A percentile compares a stretch with the other conserved stretches of the same genome.
Conservation (phyloP, 2,113 vertebrate genomes). For the Corythaixoides concolor region DNA sequence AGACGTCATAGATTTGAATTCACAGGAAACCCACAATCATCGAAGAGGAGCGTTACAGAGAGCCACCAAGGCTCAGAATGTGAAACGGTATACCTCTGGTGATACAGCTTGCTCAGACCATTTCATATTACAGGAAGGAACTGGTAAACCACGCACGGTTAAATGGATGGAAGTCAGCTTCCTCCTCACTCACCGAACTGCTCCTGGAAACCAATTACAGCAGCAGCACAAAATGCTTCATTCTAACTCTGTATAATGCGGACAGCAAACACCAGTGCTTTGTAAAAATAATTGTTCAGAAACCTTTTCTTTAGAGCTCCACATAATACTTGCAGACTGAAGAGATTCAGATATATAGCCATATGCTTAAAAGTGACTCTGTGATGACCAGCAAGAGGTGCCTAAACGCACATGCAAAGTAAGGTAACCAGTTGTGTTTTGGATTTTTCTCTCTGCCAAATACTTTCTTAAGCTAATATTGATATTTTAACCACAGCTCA, state of each 20-base stretch:
- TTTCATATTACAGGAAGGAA: not conserved
- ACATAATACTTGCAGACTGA: accelerated
- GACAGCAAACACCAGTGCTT: not conserved
- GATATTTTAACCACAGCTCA: slow-evolving; percentile 71
- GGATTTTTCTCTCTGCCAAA: slow-evolving; percentile 56
- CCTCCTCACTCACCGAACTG: not conserved
- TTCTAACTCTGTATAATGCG: accelerated
- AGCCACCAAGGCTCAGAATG: not conserved
- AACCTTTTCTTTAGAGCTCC: not conserved
- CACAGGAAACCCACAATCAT: not conserved
- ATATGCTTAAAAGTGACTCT: not conserved
- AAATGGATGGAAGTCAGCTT: not conserved
- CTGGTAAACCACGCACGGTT: not conserved
- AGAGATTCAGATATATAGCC: not conserved
- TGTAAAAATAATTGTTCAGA: not conserved
- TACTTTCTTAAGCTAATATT: slow-evolving; percentile 75
- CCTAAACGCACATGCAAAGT: not conserved
- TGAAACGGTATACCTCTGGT: not conserved
- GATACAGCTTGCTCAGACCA: not conserved
- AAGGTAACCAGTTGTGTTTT: slow-evolving; percentile 28
- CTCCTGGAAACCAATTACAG: not conserved
- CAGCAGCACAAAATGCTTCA: not conserved
- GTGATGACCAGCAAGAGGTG: not conserved
- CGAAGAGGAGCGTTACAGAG: not conserved
- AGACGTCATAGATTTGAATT: not conserved